Evolutionary conservation across 2,888 invertebrate genomes (phyloP).

Genomic region (Lochmaea crataegi): DNA sequence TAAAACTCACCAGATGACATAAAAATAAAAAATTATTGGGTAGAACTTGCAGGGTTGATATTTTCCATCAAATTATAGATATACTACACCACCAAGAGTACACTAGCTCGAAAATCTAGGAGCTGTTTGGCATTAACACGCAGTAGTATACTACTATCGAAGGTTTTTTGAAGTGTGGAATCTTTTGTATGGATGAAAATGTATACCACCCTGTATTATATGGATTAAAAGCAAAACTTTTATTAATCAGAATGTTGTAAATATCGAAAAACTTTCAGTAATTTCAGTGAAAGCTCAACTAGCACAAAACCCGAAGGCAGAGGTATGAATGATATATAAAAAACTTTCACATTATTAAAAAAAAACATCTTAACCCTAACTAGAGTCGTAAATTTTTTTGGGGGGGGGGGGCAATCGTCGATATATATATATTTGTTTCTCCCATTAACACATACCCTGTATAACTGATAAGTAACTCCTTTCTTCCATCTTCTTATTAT

Average conservation of each 20-base stretch:
- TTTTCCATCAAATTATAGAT: too few species aligned
- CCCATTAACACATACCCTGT: slow-evolving; percentile 30
- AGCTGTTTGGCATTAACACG: too few species aligned
- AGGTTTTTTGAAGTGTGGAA: too few species aligned
- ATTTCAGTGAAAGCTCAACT: slow-evolving; percentile 10
- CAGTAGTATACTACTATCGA: too few species aligned
- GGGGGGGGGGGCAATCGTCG: slow-evolving; percentile 13
- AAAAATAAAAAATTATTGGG: background rate
- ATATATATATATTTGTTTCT: slow-evolving; percentile 11
- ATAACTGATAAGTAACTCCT: slow-evolving; percentile 32
- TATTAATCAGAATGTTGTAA: background rate
- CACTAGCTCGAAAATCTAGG: too few species aligned
- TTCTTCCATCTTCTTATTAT: background rate
- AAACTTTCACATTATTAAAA: slow-evolving; percentile 14
- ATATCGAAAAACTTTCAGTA: background rate
- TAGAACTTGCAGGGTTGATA: too few species aligned
- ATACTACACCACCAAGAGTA: too few species aligned
- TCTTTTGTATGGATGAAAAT: too few species aligned
- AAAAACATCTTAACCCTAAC: slow-evolving; percentile 26
- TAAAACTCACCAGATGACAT: background rate
- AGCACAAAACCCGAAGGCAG: slow-evolving; percentile 1
- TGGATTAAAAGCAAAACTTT: background rate
- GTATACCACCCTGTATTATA: background rate
- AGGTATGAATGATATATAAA: slow-evolving; percentile 18
- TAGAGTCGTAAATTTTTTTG: slow-evolving; percentile 32